Evolutionary conservation across 2,113 vertebrate species (phyloP).

Genomic region (Ictidomys tridecemlineatus): DNA sequence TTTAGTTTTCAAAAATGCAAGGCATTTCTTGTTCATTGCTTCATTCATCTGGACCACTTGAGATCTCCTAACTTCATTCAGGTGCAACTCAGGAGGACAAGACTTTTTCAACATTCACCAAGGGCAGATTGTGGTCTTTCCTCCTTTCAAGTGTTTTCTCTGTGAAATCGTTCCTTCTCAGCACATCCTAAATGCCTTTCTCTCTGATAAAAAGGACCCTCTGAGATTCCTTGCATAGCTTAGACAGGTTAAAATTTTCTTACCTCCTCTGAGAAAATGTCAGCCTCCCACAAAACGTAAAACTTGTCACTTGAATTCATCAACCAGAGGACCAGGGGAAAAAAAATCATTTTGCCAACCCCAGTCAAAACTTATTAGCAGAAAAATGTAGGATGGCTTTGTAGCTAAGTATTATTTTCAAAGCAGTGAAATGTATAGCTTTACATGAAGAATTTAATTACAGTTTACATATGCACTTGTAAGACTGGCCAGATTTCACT

Average conservation of each 20-base stretch:
- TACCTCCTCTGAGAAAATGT: slow-evolving; percentile 52
- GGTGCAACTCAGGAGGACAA: neutral
- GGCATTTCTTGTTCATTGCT: neutral
- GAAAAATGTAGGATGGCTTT: slow-evolving; percentile 54
- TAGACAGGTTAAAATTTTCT: slow-evolving; percentile 15
- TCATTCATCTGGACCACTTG: neutral
- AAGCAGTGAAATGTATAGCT: slow-evolving; percentile 58
- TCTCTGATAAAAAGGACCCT: neutral
- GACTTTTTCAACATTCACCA: neutral
- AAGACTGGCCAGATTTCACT: slow-evolving; percentile 67
- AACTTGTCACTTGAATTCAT: slow-evolving; percentile 64
- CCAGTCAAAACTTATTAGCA: slow-evolving; percentile 45
- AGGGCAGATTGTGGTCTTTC: neutral
- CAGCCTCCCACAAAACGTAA: slow-evolving; percentile 52
- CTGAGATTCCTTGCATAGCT: neutral
- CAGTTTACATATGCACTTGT: slow-evolving; percentile 55
- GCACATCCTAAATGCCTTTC: neutral
- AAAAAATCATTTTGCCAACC: slow-evolving; percentile 6
- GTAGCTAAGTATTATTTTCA: slow-evolving; percentile 68
- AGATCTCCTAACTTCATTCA: neutral
- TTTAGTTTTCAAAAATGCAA: slow-evolving; percentile 1
- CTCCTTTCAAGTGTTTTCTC: neutral
- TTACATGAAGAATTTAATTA: slow-evolving; percentile 75
- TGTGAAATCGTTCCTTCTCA: neutral
- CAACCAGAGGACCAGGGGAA: neutral